phyloP scores from a whole-genome alignment of 2,888 invertebrate genomes.

The Sympetrum striolatum region DNA sequence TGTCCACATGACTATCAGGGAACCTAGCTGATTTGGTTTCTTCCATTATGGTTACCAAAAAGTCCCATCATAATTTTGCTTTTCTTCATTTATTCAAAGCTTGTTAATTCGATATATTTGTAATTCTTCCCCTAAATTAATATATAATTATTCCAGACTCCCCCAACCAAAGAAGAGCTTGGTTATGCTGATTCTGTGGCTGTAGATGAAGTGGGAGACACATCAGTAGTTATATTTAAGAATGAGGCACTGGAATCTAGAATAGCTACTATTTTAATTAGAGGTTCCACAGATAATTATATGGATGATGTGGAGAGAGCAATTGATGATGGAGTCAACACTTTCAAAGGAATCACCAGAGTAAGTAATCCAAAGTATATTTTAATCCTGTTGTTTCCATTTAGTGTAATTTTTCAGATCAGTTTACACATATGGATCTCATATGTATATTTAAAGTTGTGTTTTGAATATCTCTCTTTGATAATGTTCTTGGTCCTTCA shows the following conservation, averaged over 20 bases:
- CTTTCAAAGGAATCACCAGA: slow-evolving; percentile 89
- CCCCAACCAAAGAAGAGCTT: slow-evolving; percentile 88
- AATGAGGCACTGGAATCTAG: slow-evolving; percentile 83
- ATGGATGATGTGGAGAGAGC: slow-evolving; percentile 99
- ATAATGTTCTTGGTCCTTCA: background rate
- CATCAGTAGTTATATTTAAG: slow-evolving; percentile 91
- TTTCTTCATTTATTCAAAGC: no score
- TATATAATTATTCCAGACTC: slow-evolving; percentile 59
- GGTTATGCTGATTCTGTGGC: slow-evolving; percentile 89
- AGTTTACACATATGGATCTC: no score
- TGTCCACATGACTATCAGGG: no score
- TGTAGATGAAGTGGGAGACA: slow-evolving; percentile 95
- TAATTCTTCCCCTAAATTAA: no score
- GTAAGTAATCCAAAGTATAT: slow-evolving; percentile 57
- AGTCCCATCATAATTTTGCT: no score
- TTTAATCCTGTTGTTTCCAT: no score
- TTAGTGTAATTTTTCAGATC: no score
- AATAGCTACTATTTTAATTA: slow-evolving; percentile 91
- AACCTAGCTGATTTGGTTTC: no score
- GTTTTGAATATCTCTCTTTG: background rate
- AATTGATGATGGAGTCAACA: slow-evolving; percentile 98
- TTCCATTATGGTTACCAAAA: no score
- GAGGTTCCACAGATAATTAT: slow-evolving; percentile 96
- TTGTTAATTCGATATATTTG: no score
- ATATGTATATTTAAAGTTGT: no score